phyloP scores from a whole-genome alignment of 2,888 invertebrate species.

The Candidula unifasciata region DNA sequence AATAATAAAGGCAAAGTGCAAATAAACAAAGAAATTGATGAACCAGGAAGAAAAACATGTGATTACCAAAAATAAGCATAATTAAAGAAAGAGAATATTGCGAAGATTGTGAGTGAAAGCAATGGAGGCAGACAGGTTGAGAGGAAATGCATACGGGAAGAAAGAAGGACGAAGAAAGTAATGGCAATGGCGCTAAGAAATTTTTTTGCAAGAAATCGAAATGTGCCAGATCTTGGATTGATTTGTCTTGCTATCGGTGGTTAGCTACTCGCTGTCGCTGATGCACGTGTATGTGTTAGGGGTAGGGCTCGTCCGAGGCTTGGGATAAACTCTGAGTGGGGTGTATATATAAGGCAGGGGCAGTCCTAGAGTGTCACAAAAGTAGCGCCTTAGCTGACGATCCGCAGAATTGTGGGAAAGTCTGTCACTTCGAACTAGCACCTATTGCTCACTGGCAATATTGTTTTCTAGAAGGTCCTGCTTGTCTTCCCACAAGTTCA shows the following conservation, averaged over 20 bases:
- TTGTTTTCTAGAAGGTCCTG: too few species aligned
- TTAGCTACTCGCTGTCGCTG: neutral
- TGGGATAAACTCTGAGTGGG: neutral
- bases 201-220: neutral
- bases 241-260: constrained; percentile 4
- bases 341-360: neutral
- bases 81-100: neutral
- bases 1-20: neutral
- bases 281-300: neutral
- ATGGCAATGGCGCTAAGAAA: neutral
- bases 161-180: neutral
- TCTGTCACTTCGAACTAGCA: too few species aligned
- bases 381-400: neutral
- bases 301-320: neutral
- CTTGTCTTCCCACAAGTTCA: too few species aligned
- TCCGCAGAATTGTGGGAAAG: neutral
- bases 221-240: constrained; percentile 23
- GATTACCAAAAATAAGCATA: neutral
- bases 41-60: neutral
- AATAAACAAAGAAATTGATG: neutral
- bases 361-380: neutral
- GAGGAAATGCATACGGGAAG: neutral
- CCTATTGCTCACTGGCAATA: too few species aligned
- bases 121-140: neutral
- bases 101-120: too few species aligned